phyloP scores from a whole-genome alignment of 2,113 vertebrate genomes.

The Chrysemys picta region DNA sequence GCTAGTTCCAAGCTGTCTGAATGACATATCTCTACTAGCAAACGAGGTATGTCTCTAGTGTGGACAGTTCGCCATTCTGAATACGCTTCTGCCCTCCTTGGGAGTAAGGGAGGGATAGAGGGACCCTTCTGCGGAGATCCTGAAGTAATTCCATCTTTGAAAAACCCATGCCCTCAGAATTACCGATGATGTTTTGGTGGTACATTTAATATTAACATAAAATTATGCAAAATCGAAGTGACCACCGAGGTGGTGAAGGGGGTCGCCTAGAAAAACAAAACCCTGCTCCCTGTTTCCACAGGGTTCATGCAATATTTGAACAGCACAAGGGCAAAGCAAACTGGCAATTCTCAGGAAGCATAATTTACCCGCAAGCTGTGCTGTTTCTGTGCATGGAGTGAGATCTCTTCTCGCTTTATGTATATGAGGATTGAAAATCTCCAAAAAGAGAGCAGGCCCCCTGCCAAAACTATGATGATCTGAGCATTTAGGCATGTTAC shows the following conservation, averaged over 20 bases:
- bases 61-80: not conserved
- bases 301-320: not conserved
- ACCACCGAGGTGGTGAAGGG: not conserved
- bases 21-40: not conserved
- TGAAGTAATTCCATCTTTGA: not conserved
- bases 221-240: not conserved
- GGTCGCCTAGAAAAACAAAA: not conserved
- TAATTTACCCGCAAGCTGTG: not conserved
- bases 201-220: not conserved
- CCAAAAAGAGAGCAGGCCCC: not conserved
- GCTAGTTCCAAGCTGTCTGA: not conserved
- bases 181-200: fast-evolving
- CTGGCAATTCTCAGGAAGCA: not conserved
- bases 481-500: not conserved
- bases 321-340: not conserved
- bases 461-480: not conserved
- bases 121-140: not conserved
- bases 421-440: not conserved
- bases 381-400: not conserved
- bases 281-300: not conserved
- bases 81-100: too few relatives aligned
- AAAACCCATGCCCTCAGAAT: not conserved
- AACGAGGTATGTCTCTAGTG: not conserved
- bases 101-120: not conserved
- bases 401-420: not conserved